These are phyloP conservation scores for Coranthus polyacanthus DNA, from an alignment of 2,797 vertebrate genomes.

Conservation along the genomic window DNA sequence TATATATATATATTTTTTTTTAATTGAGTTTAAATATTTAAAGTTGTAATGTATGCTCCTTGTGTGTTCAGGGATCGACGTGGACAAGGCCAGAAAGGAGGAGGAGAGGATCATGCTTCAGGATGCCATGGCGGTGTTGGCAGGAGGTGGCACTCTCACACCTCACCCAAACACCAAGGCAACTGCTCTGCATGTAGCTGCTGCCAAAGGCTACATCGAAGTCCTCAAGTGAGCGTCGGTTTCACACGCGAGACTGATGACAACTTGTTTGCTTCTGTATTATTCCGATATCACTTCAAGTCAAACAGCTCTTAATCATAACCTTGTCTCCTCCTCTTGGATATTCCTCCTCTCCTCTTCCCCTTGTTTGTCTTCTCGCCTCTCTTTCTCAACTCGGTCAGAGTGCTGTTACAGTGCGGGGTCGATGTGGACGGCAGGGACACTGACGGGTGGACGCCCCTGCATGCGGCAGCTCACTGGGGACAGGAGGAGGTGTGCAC, in stretches of 20 bases:
- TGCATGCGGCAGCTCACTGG: conserved; percentile 90
- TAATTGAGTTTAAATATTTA: neutral
- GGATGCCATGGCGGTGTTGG: conserved; percentile 82
- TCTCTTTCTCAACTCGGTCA: conserved; percentile 39
- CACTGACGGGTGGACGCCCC: conserved; percentile 87
- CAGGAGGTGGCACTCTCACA: conserved; percentile 77
- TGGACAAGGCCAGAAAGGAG: conserved; percentile 86
- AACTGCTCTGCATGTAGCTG: conserved; percentile 87
- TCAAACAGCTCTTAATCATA: conserved; percentile 28
- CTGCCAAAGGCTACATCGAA: conserved; percentile 90
- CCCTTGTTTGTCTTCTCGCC: neutral
- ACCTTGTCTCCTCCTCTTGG: conserved; percentile 1
- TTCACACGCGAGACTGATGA: neutral
- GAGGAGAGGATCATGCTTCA: conserved; percentile 89
- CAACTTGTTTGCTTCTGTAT: conserved; percentile 29
- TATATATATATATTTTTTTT: neutral
- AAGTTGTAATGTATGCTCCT: neutral
- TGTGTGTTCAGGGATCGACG: conserved; percentile 82
- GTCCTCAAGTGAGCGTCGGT: conserved; percentile 86
- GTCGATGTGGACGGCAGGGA: conserved; percentile 86
- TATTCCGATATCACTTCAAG: conserved; percentile 17
- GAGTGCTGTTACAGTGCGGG: conserved; percentile 84
- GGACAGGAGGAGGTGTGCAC: conserved; percentile 88
- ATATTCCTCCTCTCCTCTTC: neutral
- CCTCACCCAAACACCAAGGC: conserved; percentile 89